Conservation (phyloP, 2,113 vertebrate species). For the Sprattus sprattus region DNA sequence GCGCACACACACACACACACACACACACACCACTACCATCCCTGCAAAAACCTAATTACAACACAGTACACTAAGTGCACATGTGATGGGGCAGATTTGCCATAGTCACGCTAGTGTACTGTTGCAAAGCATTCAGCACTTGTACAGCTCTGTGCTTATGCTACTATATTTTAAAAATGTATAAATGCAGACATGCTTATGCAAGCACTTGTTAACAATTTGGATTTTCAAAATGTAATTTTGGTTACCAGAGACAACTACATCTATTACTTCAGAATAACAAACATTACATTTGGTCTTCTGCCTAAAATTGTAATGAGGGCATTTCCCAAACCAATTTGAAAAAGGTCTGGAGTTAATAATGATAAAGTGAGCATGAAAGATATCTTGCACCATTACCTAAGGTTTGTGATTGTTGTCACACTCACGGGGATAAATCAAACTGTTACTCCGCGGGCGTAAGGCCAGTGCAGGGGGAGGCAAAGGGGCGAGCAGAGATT, state of each 20-base stretch:
- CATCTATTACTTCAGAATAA: background rate
- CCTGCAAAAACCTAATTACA: constrained; percentile 31
- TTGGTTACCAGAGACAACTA: background rate
- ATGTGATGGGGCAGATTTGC: background rate
- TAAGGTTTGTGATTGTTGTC: background rate
- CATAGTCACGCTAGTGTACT: background rate
- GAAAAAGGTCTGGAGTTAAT: background rate
- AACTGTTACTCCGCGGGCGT: background rate
- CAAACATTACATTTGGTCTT: background rate
- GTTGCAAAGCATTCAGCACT: background rate
- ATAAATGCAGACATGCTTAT: background rate
- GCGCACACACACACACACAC: constrained; percentile 17
- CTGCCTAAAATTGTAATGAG: background rate
- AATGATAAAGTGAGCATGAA: background rate
- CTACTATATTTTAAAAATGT: background rate
- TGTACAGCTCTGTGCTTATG: background rate
- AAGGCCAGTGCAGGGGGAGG: background rate
- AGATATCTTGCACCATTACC: background rate
- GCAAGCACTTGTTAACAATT: background rate
- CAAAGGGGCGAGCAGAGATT: background rate
- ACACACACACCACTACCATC: background rate
- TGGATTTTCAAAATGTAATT: background rate
- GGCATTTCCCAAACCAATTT: background rate
- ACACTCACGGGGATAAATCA: background rate
- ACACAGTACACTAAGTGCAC: background rate